These are phyloP conservation scores for Drosophila pectinifera DNA, from an alignment of 1,140 invertebrate genomes.

Conservation along the genomic window DNA sequence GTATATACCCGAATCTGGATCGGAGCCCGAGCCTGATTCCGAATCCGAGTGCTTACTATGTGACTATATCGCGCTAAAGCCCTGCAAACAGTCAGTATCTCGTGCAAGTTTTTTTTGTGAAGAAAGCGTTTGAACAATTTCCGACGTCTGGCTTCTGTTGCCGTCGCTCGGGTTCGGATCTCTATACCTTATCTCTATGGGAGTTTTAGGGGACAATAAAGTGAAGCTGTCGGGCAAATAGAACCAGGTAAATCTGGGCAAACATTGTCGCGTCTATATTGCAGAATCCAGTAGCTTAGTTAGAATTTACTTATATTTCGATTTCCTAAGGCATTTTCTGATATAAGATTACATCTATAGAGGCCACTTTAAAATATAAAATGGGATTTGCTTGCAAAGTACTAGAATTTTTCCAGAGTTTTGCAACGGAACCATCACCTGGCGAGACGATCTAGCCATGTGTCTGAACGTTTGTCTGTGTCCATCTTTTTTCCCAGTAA, in stretches of 20 bases:
- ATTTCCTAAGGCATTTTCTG: too few species aligned
- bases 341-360: too few species aligned
- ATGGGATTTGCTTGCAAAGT: too few species aligned
- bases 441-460: too few species aligned
- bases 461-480: too few species aligned
- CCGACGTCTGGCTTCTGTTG: conserved; percentile 28
- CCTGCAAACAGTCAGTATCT: conserved; percentile 21
- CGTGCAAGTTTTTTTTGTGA: conserved; percentile 21
- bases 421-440: too few species aligned
- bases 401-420: too few species aligned
- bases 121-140: conserved; percentile 23
- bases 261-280: conserved; percentile 13
- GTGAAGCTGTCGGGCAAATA: conserved; percentile 21
- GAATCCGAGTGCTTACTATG: not conserved
- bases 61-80: conserved; percentile 17
- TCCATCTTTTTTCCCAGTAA: too few species aligned
- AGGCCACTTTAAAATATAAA: too few species aligned
- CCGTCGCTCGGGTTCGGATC: not conserved
- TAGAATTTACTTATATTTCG: too few species aligned
- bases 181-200: conserved; percentile 8
- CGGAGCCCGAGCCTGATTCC: not conserved
- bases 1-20: conserved; percentile 26
- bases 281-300: not conserved
- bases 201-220: not conserved
- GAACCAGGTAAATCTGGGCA: not conserved